phyloP scores from a whole-genome alignment of 2,888 invertebrate genomes.

The Suillia variegata region DNA sequence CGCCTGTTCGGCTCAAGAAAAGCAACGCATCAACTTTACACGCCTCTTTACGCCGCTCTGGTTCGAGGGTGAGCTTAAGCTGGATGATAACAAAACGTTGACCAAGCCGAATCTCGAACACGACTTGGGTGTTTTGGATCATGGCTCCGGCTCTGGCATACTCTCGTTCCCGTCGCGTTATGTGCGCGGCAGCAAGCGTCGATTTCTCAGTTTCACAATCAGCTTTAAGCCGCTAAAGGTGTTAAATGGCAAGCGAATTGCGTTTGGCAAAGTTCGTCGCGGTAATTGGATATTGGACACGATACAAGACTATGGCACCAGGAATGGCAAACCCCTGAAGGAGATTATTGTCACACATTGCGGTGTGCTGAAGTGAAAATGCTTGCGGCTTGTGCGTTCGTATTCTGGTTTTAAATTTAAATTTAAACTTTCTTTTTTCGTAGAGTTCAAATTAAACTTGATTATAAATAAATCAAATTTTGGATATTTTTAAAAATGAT shows the following conservation, averaged over 20 bases:
- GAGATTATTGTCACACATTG: slow-evolving; percentile 43
- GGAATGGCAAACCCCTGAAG: slow-evolving; percentile 40
- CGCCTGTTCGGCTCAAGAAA: slow-evolving; percentile 35
- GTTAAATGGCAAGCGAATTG: slow-evolving; percentile 54
- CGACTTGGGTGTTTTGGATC: slow-evolving; percentile 50
- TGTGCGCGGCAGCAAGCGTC: slow-evolving; percentile 43
- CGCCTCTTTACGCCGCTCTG: slow-evolving; percentile 50
- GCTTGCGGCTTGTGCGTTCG: background rate
- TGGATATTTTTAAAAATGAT: too few species aligned
- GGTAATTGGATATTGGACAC: slow-evolving; percentile 46
- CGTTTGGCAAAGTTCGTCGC: slow-evolving; percentile 52
- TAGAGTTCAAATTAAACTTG: too few species aligned
- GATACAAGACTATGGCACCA: slow-evolving; percentile 45
- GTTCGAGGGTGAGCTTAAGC: slow-evolving; percentile 46
- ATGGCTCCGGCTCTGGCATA: slow-evolving; percentile 47
- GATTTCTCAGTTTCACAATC: slow-evolving; percentile 47
- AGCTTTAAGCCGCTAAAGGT: slow-evolving; percentile 54
- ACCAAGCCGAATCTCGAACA: slow-evolving; percentile 43
- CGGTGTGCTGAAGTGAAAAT: slow-evolving; percentile 38
- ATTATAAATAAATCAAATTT: too few species aligned
- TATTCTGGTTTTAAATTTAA: background rate
- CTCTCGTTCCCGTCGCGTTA: slow-evolving; percentile 53
- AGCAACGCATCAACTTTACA: slow-evolving; percentile 35
- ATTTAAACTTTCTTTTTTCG: too few species aligned
- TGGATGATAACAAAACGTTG: slow-evolving; percentile 32